Evolutionary conservation across 2,888 invertebrate genomes (phyloP), one percentile per base, ranked within the genome.

Genomic region (Margaritifera margaritifera): DNA sequence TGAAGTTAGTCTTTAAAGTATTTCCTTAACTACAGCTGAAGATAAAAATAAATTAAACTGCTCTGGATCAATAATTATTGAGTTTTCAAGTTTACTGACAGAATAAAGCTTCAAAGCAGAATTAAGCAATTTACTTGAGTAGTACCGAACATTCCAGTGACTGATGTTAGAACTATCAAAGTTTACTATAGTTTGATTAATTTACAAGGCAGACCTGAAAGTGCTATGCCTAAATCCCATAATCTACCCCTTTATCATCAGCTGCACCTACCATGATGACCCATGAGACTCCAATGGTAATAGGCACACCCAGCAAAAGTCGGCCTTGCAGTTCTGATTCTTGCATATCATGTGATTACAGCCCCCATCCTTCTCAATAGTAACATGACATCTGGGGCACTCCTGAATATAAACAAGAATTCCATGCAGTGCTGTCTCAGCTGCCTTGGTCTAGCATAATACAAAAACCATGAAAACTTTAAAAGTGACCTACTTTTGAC

Each of bases 281-380:
- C 98, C 98, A 86, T 99, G 99, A 0, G 98, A 98, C 89, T 98
- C 97, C 99, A 99, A 99, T 55, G 97, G 96, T 31, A 98, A 98
- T 73, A 99, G 93, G 90, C 99, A 99, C 50, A 98, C 97, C 99
- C 99, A 99, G 91, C 99, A 99, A 91, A 99, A 99, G 90, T 99
- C 98, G 61, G 96, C 94, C 91, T 96, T 96, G 91, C 99, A 99
- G 90, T 95, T 96, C 91, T 96, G 96, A 92, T 98, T 99, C 92
- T 98, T 98, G 92, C 99, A 99, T 64, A 96, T 95, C 98, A 99
- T 99, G 91, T 99, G 99, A 92, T 99, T 99, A 91, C 99, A 99
- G 63, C 99, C 99, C 73, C 99, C 99, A 90, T 99, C 97, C 82
- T 92, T 92, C 83, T 92, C 91, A 78, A 92, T 91, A 8, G 91